phyloP scores from a whole-genome alignment of 2,888 invertebrate species.

The Trypoxylon attenuatum region DNA sequence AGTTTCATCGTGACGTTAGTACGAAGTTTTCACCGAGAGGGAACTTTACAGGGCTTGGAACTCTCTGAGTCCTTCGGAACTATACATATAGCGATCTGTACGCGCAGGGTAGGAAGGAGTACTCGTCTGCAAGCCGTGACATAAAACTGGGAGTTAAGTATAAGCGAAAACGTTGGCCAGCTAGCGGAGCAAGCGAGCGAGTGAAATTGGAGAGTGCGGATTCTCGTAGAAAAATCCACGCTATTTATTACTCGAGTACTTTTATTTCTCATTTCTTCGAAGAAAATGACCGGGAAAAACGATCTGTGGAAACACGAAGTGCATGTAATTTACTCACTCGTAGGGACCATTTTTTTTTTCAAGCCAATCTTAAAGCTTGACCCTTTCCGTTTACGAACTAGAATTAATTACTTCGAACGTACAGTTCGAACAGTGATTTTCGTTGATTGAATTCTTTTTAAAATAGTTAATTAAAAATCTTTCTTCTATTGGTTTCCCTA shows the following conservation, averaged over 20 bases:
- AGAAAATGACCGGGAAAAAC: too few species aligned
- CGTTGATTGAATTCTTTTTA: too few species aligned
- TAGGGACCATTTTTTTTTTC: too few species aligned
- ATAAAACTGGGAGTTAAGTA: constrained; percentile 39
- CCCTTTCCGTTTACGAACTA: too few species aligned
- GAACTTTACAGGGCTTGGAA: constrained; percentile 32
- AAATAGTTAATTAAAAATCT: too few species aligned
- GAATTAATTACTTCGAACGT: too few species aligned
- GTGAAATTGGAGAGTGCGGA: constrained; percentile 12
- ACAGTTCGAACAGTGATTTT: too few species aligned
- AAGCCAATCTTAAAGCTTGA: too few species aligned
- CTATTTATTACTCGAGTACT: constrained; percentile 1
- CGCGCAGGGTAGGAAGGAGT: neutral
- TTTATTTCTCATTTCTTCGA: constrained; percentile 3
- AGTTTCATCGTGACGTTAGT: constrained; percentile 9
- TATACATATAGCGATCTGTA: neutral
- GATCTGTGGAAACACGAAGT: too few species aligned
- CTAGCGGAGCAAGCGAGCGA: constrained; percentile 14
- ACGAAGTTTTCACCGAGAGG: constrained; percentile 19
- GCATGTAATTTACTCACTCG: too few species aligned
- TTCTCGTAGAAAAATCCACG: constrained; percentile 4
- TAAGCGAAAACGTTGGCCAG: constrained; percentile 33
- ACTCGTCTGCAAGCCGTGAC: too few species aligned
- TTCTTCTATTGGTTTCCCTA: too few species aligned
- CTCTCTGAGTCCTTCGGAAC: constrained; percentile 15